Evolutionary conservation across 2,888 invertebrate genomes (phyloP).

Genomic region (Caenorhabditis japonica): DNA sequence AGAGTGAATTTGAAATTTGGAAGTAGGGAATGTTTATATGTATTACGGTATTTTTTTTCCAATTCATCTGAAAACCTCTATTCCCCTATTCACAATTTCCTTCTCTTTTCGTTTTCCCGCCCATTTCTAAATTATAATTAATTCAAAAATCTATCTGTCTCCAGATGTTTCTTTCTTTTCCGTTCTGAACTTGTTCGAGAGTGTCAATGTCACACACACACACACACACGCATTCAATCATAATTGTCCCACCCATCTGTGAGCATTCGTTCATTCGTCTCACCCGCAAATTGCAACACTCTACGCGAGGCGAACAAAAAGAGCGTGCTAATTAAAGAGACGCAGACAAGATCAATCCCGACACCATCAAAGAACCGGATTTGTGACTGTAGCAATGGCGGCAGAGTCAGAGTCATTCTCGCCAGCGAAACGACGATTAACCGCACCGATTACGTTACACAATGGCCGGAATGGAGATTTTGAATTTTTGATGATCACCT

Average conservation of each 20-base stretch:
- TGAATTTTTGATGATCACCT: constrained; percentile 34
- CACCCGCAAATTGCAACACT: constrained; percentile 42
- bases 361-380: constrained; percentile 12
- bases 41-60: no score
- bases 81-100: background rate
- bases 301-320: constrained; percentile 1
- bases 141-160: constrained; percentile 45
- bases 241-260: constrained; percentile 52
- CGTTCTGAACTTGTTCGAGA: constrained; percentile 37
- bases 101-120: background rate
- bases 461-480: constrained; percentile 46
- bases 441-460: constrained; percentile 16
- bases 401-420: background rate
- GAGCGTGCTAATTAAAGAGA: constrained; percentile 5
- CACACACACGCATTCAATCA: constrained; percentile 29
- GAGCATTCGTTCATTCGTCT: constrained; percentile 29
- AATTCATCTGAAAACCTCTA: background rate
- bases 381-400: constrained; percentile 6
- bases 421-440: constrained; percentile 47
- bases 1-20: no score
- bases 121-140: constrained; percentile 9
- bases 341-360: background rate
- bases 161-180: constrained; percentile 31
- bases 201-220: constrained; percentile 45
- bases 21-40: no score